Base-by-base conservation (phyloP, 2,113 vertebrate genomes). In the Thamnophis sirtalis region DNA sequence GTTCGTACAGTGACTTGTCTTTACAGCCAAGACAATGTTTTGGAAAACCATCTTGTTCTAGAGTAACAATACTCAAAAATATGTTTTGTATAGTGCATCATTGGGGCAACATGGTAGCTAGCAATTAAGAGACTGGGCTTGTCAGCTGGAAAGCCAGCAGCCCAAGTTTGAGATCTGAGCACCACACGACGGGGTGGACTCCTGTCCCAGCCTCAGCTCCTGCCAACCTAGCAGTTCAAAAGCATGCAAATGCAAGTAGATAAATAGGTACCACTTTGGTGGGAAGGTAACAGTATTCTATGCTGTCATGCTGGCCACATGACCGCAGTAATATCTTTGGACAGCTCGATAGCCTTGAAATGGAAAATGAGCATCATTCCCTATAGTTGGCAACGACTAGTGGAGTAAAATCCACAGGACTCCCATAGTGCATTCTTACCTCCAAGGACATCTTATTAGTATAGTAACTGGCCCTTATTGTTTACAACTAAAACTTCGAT, bases 121-220 rank as follows among this genome's bases (percentile, higher is more conserved):
- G 28, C 11, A 68, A 4, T 15, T 68, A 68, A 68, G 11, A 68
- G 2, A 2, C 11, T 28, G 63, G 28, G 28, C 63, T 68, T 68
- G 63, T 68, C 28, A 15, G 11, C 4, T 68, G 63, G 28, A 68
- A n/a, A 68, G 63, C 63, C 2, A 2, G 63, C 28, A 68, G 28
- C 28, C 24, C 63, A 68, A 28, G 28, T 68, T 68, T 13, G 4
- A 68, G 63, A 68, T 11, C 28, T 1, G 0, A 68, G 28, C 0
- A 0, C 28, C 63, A 68, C 0, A 13, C 10, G n/a, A 68, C 0
- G 4, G 4, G 63, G 63, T 68, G 4, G n/a, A 68, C 0, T 15
- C 63, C 63, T 68, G 28, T 15, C 11, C 11, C 63, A 68, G 63
- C 63, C 28, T 1, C 28, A n/a, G 63, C 28, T 68, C 28, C 11